phyloP scores from a whole-genome alignment of 2,888 invertebrate species.

The Andricus curvator region DNA sequence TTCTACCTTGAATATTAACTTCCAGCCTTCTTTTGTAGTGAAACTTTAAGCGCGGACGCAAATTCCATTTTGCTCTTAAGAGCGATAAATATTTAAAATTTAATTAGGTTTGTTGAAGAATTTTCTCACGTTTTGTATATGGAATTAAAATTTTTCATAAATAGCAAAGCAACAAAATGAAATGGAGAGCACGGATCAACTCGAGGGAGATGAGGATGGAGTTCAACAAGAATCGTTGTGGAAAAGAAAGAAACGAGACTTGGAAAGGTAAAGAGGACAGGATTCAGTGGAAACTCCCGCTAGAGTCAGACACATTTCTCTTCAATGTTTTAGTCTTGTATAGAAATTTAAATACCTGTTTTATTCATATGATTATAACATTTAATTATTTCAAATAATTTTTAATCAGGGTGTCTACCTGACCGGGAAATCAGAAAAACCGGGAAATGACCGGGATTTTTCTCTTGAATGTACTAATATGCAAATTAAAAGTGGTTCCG shows the following conservation, averaged over 20 bases:
- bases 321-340: too few relatives aligned
- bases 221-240: constrained; percentile 89
- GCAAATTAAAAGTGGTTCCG: too few relatives aligned
- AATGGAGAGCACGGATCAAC: constrained; percentile 91
- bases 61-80: background rate
- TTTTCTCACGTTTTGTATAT: background rate
- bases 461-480: too few relatives aligned
- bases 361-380: too few relatives aligned
- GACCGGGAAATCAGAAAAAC: too few relatives aligned
- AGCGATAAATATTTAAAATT: background rate
- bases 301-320: background rate
- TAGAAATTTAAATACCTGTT: too few relatives aligned
- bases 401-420: too few relatives aligned
- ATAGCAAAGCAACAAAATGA: constrained; percentile 86
- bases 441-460: too few relatives aligned
- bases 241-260: constrained; percentile 89
- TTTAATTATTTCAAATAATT: too few relatives aligned
- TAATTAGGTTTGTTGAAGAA: background rate
- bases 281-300: background rate
- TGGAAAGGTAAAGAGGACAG: constrained; percentile 82
- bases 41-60: background rate
- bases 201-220: constrained; percentile 87
- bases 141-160: constrained; percentile 48
- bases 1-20: background rate
- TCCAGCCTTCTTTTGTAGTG: background rate